Conservation (phyloP, 2,888 invertebrate genomes). For the Hanleya hanleyi region DNA sequence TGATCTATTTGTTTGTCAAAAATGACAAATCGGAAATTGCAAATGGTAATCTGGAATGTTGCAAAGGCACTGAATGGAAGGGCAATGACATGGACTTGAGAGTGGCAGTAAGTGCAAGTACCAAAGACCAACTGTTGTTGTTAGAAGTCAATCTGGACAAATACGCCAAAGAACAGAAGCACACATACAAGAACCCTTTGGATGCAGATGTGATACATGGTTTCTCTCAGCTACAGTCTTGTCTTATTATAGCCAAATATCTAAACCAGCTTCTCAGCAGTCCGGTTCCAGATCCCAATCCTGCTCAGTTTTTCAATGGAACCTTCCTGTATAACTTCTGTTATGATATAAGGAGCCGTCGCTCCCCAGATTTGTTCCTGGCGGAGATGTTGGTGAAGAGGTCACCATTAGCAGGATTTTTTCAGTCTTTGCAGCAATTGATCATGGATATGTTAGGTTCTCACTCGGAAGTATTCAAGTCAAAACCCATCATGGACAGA, state of each 20-base stretch:
- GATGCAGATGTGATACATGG: constrained; percentile 56
- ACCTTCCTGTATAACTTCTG: constrained; percentile 64
- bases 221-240: constrained; percentile 70
- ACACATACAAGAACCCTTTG: constrained; percentile 43
- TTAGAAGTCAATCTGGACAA: constrained; percentile 34
- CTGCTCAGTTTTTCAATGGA: constrained; percentile 57
- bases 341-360: constrained; percentile 46
- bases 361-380: constrained; percentile 49
- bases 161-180: constrained; percentile 34
- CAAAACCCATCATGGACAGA: too few species aligned
- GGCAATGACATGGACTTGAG: not conserved
- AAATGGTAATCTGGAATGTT: not conserved
- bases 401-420: constrained; percentile 32
- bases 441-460: not conserved
- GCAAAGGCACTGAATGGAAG: not conserved
- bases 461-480: not conserved
- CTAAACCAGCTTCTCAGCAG: constrained; percentile 65
- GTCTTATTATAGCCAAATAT: constrained; percentile 52
- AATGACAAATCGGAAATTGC: not conserved
- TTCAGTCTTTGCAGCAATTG: not conserved
- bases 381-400: constrained; percentile 45
- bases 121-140: not conserved
- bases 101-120: not conserved
- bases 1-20: constrained; percentile 24
- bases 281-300: constrained; percentile 46